Percentiles rank a stretch among this genome's conserved stretches.
These are phyloP conservation scores for Parnassius orleans DNA, from an alignment of 2,888 invertebrate species.

Conservation along the genomic window DNA sequence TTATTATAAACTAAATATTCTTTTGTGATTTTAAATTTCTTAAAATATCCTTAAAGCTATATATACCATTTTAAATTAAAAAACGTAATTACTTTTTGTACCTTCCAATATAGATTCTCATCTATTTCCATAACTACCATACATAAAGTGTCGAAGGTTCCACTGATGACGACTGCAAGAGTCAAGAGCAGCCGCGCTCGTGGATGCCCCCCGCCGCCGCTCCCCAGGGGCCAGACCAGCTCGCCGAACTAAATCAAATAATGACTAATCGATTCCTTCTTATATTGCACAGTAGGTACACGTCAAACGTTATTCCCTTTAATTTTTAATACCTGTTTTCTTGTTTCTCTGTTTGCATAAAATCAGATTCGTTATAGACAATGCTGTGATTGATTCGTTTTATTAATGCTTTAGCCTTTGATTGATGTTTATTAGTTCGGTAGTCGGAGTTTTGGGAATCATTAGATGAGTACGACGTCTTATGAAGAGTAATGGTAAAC, in stretches of 20 bases:
- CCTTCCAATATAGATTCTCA: constrained; percentile 42
- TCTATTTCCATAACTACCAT: constrained; percentile 58
- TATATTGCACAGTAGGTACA: constrained; percentile 81
- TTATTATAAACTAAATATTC: no score
- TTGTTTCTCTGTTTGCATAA: constrained; percentile 74
- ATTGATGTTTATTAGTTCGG: constrained; percentile 80
- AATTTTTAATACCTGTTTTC: constrained; percentile 64
- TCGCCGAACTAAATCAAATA: constrained; percentile 80
- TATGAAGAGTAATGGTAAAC: constrained; percentile 76
- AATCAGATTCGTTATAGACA: constrained; percentile 76
- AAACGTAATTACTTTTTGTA: constrained; percentile 28
- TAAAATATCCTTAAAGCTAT: neutral
- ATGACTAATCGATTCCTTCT: constrained; percentile 79
- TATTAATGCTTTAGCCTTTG: constrained; percentile 71
- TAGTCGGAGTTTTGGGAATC: constrained; percentile 77
- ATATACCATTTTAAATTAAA: constrained; percentile 6
- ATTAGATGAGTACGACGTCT: constrained; percentile 71
- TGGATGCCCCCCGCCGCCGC: constrained; percentile 71
- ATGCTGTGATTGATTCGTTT: constrained; percentile 76
- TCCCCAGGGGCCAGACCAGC: constrained; percentile 65
- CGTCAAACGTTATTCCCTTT: constrained; percentile 78
- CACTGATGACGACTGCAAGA: constrained; percentile 67
- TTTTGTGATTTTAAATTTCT: constrained; percentile 4
- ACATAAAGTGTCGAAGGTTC: constrained; percentile 75
- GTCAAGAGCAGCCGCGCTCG: constrained; percentile 60